Evolutionary conservation across 2,797 vertebrate genomes (phyloP), one percentile per base, ranked within the genome.

Genomic region (Choloepus didactylus): DNA sequence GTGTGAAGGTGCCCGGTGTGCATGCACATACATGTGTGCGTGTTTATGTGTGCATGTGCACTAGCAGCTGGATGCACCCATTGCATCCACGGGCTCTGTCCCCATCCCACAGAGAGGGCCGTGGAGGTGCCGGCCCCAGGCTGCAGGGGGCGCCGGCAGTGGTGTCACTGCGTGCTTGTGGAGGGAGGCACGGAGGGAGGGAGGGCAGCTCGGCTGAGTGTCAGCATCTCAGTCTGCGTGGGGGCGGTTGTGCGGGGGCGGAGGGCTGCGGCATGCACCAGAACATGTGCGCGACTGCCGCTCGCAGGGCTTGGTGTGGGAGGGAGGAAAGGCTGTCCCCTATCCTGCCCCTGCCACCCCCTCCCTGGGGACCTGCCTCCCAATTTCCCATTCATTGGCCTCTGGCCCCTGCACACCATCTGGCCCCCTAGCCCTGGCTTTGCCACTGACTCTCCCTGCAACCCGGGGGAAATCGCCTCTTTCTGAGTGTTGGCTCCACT

Each of bases 151-250:
- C 76, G 91, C 81, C 83, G 91, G 96, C 80, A 90, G 95, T 91
- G 12, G 59, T 79, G 85, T 87, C 93, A 38, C 72, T 0, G n/a
- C 27, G 77, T 59, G 72, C 93, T 87, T 70, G 56, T 59, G 83
- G 70, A 38, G 89, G 92, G 70, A 92, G 76, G 84, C 14, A 1
- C 81, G 85, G 86, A 92, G 38, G 89, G 90, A 91, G 25, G 94
- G 60, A 69, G 88, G 76, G 59, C 85, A 88, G 95, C 95, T 95
- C 91, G 1, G 89, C 91, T 44, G 82, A 94, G 97, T 95, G 96
- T 97, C 97, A 96, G 95, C 92, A 87, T 93, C 96, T 98, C 96
- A 97, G 97, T 79, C 96, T 96, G 62, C 59, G 96, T 91, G 98
- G 97, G 97, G 97, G 97, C 19, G 94, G 96, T 18, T 80, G 95